These are phyloP conservation scores for Drosophila guanche DNA, from an alignment of 1,140 invertebrate species.

Conservation along the genomic window DNA sequence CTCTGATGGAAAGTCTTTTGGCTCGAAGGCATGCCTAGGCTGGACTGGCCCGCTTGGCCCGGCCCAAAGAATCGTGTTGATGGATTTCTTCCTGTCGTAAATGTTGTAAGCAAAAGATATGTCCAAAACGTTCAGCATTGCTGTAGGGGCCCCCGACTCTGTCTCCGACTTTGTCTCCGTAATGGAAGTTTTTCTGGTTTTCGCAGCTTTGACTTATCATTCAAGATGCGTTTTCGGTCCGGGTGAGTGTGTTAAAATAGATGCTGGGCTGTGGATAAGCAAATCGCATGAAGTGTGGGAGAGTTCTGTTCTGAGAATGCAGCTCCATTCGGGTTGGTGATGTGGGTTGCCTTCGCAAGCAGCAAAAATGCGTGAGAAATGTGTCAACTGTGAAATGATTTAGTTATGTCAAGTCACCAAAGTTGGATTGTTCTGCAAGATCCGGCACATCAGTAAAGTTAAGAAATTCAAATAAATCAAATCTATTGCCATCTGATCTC, in stretches of 20 bases:
- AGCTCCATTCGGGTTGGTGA: neutral
- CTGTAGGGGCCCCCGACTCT: conserved; percentile 31
- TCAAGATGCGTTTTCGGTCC: conserved; percentile 48
- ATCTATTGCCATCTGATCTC: too few relatives aligned
- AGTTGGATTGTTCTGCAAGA: neutral
- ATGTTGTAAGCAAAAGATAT: conserved; percentile 53
- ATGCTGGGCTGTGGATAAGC: conserved; percentile 16
- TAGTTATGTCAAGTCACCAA: neutral
- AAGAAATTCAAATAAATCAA: neutral
- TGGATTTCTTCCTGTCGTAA: conserved; percentile 81
- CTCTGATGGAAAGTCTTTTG: conserved; percentile 47
- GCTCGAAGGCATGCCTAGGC: conserved; percentile 40
- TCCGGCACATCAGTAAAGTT: too few relatives aligned
- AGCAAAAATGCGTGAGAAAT: conserved; percentile 21
- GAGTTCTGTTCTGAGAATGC: conserved; percentile 31
- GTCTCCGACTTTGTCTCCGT: conserved; percentile 6
- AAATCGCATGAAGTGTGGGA: conserved; percentile 28
- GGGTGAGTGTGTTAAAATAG: conserved; percentile 33
- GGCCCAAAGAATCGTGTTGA: conserved; percentile 67
- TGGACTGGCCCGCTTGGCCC: neutral
- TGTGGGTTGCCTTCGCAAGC: neutral
- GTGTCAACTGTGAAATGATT: conserved; percentile 9
- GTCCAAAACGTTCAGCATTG: conserved; percentile 50
- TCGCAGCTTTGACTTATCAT: conserved; percentile 48
- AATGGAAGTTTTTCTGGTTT: conserved; percentile 29